Conservation (phyloP, 1,140 invertebrate species). For the Diorhabda elongata region DNA sequence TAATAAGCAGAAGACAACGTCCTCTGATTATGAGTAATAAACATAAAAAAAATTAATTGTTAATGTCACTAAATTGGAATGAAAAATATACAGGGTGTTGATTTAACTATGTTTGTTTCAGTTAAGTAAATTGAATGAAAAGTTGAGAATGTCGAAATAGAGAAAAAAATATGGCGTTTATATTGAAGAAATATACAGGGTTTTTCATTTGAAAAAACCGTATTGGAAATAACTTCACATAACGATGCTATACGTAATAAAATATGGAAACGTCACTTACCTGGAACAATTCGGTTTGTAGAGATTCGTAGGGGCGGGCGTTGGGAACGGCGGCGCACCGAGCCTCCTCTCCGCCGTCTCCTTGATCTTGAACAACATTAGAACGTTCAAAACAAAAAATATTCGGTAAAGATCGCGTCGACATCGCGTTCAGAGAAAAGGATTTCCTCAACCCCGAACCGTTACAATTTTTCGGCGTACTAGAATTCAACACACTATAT, state of each 20-base stretch:
- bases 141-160: no score
- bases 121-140: no score
- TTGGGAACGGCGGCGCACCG: not conserved
- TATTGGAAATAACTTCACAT: no score
- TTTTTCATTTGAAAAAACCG: no score
- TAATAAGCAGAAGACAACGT: no score
- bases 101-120: no score
- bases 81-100: no score
- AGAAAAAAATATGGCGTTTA: no score
- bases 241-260: not conserved
- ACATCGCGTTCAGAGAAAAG: conserved; percentile 4
- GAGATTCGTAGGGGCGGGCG: not conserved
- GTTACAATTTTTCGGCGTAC: conserved; percentile 4
- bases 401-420: not conserved
- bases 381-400: conserved; percentile 12
- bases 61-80: no score
- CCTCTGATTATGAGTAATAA: no score
- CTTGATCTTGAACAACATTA: conserved; percentile 18
- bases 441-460: not conserved
- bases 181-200: no score
- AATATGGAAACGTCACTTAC: conserved; percentile 4
- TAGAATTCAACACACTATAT: not conserved
- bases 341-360: not conserved
- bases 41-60: no score
- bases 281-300: conserved; percentile 15